A percentile compares a stretch with the other conserved stretches of the same genome.
Conservation (phyloP, 2,113 vertebrate genomes). For the Tapirus terrestris region DNA sequence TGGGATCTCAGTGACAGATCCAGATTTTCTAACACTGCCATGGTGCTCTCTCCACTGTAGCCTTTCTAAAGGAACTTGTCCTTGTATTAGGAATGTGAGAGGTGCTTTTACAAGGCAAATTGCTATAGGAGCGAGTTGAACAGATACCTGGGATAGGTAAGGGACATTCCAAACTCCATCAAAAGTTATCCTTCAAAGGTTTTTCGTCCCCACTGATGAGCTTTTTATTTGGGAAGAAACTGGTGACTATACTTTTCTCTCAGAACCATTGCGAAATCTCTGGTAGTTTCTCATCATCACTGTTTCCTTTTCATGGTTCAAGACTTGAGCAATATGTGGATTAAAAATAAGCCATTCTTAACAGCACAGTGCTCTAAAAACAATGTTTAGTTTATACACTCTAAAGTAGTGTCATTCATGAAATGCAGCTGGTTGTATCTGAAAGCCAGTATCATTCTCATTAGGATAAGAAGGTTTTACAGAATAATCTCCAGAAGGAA, state of each 20-base stretch:
- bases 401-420: background rate
- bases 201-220: background rate
- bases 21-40: background rate
- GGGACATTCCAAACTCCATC: background rate
- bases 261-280: background rate
- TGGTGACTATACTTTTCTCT: background rate
- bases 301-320: background rate
- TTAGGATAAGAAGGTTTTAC: background rate
- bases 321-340: background rate
- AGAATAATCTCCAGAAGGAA: background rate
- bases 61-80: background rate
- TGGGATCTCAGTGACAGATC: background rate
- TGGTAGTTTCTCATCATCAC: background rate
- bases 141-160: background rate
- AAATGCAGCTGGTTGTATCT: background rate
- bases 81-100: background rate
- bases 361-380: background rate
- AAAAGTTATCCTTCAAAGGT: background rate
- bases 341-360: constrained; percentile 52
- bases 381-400: background rate
- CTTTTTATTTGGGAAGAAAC: constrained; percentile 19
- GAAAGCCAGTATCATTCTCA: background rate
- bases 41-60: background rate
- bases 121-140: background rate
- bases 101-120: background rate